Evolutionary conservation across 2,888 invertebrate species (phyloP).

Genomic region (Cylindroiulus punctatus): DNA sequence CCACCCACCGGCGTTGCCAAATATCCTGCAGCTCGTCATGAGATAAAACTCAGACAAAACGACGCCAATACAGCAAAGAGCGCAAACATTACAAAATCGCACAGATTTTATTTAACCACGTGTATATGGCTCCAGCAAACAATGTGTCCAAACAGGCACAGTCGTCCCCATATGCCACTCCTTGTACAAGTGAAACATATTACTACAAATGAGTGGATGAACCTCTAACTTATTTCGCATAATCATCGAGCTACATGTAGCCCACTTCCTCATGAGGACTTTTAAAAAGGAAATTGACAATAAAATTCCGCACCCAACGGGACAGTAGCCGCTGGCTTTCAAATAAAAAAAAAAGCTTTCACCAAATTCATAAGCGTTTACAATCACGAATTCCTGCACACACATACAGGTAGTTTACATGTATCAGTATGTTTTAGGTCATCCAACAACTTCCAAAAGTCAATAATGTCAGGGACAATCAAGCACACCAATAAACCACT

Average conservation of each 20-base stretch:
- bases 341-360: neutral
- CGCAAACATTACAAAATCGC: slow-evolving; percentile 21
- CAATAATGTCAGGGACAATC: too few species aligned
- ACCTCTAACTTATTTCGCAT: neutral
- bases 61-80: neutral
- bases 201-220: neutral
- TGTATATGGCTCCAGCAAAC: neutral
- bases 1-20: neutral
- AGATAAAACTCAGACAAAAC: neutral
- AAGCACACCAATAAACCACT: too few species aligned
- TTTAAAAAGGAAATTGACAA: slow-evolving; percentile 25
- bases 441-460: too few species aligned
- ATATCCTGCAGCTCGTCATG: neutral
- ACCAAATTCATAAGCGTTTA: neutral
- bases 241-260: too few species aligned
- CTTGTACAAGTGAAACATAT: neutral
- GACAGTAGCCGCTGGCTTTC: neutral
- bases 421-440: too few species aligned
- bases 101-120: neutral
- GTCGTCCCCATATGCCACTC: neutral
- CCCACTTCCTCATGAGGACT: slow-evolving; percentile 22
- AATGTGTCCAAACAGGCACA: neutral
- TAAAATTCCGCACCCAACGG: slow-evolving; percentile 6
- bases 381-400: neutral
- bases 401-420: neutral